A percentile compares a stretch with the other conserved stretches of the same genome.
Evolutionary conservation across 1,140 invertebrate species (phyloP).

Genomic region (Solenopsis invicta): DNA sequence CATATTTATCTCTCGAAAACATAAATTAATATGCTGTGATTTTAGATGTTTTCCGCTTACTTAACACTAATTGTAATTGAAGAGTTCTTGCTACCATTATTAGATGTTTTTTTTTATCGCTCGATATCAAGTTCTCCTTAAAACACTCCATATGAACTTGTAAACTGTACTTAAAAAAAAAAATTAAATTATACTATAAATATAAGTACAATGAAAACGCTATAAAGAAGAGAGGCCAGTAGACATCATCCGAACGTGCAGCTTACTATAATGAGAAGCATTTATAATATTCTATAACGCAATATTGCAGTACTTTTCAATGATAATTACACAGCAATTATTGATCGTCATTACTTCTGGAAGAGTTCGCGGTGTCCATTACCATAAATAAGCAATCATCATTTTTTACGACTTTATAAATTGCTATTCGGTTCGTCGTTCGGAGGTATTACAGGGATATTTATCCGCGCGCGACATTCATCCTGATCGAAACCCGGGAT

Average conservation of each 20-base stretch:
- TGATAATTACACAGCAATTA: constrained; percentile 26
- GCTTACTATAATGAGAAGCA: background rate
- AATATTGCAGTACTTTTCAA: background rate
- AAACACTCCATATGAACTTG: background rate
- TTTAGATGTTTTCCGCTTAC: constrained; percentile 4
- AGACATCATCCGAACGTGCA: too few relatives aligned
- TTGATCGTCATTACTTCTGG: constrained; percentile 21
- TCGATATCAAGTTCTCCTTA: background rate
- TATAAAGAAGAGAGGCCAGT: background rate
- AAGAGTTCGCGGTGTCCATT: background rate
- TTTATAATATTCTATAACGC: background rate
- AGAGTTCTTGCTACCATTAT: background rate
- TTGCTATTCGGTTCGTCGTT: constrained; percentile 13
- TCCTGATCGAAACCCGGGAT: constrained; percentile 29
- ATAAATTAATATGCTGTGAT: background rate
- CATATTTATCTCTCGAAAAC: constrained; percentile 2
- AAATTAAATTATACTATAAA: background rate
- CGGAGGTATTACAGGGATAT: constrained; percentile 2
- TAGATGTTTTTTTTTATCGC: background rate
- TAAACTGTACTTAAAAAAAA: background rate
- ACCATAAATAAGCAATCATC: constrained; percentile 11
- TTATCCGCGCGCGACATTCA: constrained; percentile 33
- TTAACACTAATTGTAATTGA: background rate
- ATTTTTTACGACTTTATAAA: constrained; percentile 35
- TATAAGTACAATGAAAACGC: background rate